Evolutionary conservation across 1,140 invertebrate species (phyloP), one percentile per base, ranked within the genome.

Genomic region (Aphelinus certus): DNA sequence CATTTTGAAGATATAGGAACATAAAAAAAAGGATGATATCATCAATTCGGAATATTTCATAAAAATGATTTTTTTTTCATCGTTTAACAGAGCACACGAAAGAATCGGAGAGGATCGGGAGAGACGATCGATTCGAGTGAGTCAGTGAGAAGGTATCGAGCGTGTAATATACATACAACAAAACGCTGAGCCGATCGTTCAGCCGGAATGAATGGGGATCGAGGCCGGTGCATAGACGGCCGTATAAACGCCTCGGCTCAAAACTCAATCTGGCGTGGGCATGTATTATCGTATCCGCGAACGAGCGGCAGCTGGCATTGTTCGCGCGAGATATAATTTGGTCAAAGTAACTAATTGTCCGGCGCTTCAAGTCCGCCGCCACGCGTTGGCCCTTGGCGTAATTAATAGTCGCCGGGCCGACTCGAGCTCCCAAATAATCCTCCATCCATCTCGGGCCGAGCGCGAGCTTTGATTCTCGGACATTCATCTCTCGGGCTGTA

Each of bases 301-400:
- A 57, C 2, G 7, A 7, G 53, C 78, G 76, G 73, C 62, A 58
- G 49, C 43, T 7, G 45, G 73, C 79, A 85, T 86, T 87, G 85
- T 86, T 82, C 79, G 79, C 81, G 79, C 83, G 26, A 26, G 26
- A 26, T 84, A 86, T 86, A 87, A 87, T 88, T 88, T 83, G 82
- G 85, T 86, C 85, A 87, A 85, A 86, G 83, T 87, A 86, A 86
- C 85, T 87, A 88, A 88, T 88, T 86, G 87, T 84, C 84, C 81
- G 81, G 72, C 76, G 83, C 81, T 86, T 87, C 85, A 81, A 80
- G 83, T 76, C 80, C 66, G 82, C 83, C 84, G 79, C 74, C 73
- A 75, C 76, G 85, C 84, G 83, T 84, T 83, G 82, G 84, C 86
- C 81, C 86, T 86, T 85, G 83, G 85, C 80, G 83, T 87, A 87